Conservation (phyloP, 2,888 invertebrate species). For the Chironomus tentans region DNA sequence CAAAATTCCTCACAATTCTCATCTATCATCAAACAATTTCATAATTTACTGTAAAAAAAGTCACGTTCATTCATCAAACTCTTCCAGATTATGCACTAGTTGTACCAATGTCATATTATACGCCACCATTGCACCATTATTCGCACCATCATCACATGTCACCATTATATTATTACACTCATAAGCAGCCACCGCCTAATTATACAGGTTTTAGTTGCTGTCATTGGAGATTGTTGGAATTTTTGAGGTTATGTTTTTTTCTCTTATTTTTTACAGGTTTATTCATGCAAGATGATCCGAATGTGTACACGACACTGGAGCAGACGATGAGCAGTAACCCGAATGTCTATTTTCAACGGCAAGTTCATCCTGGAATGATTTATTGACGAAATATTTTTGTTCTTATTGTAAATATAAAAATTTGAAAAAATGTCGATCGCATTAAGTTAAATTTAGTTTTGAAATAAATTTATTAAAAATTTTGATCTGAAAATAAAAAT, state of each 20-base stretch:
- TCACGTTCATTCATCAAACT: background rate
- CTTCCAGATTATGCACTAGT: slow-evolving; percentile 22
- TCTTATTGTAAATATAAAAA: background rate
- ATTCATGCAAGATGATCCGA: slow-evolving; percentile 71
- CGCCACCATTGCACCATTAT: slow-evolving; percentile 14
- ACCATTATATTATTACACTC: slow-evolving; percentile 44
- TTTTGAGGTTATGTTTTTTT: background rate
- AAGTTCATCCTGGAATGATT: slow-evolving; percentile 84
- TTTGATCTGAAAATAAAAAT: background rate
- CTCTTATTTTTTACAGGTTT: slow-evolving; percentile 48
- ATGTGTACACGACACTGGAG: slow-evolving; percentile 75
- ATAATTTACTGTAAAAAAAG: no score
- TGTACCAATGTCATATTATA: background rate
- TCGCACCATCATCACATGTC: slow-evolving; percentile 35
- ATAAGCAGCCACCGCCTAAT: slow-evolving; percentile 40
- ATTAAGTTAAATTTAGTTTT: background rate
- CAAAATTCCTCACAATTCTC: no score
- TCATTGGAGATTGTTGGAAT: background rate
- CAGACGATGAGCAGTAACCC: slow-evolving; percentile 82
- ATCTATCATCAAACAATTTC: no score
- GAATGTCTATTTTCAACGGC: slow-evolving; percentile 81
- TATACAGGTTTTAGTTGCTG: slow-evolving; percentile 29
- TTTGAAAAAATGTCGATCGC: background rate
- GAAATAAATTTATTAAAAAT: background rate
- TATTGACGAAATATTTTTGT: slow-evolving; percentile 48